Conservation (phyloP, 2,888 invertebrate genomes). For the Teinopalpus imperialis region DNA sequence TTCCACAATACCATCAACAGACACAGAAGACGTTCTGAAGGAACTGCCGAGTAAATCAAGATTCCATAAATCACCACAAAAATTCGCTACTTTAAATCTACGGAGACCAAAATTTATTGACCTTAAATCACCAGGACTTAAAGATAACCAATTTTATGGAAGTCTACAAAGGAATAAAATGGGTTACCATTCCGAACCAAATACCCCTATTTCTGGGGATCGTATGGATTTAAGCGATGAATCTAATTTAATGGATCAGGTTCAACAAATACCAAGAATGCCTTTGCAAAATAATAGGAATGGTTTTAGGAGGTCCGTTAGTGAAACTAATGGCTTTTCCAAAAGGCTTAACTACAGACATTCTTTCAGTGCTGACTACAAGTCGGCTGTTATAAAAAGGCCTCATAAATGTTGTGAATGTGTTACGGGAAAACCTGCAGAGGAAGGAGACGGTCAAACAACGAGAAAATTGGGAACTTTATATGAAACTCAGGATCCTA, state of each 20-base stretch:
- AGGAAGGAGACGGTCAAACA: constrained; percentile 52
- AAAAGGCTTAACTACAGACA: constrained; percentile 75
- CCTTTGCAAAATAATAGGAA: constrained; percentile 70
- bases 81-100: constrained; percentile 73
- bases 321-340: constrained; percentile 73
- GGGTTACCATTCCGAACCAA: constrained; percentile 77
- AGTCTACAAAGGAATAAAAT: constrained; percentile 69
- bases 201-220: constrained; percentile 67
- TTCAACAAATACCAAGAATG: constrained; percentile 72
- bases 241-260: constrained; percentile 62
- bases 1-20: constrained; percentile 75
- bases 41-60: constrained; percentile 74
- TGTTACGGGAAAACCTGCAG: constrained; percentile 70
- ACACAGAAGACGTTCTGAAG: constrained; percentile 74
- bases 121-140: constrained; percentile 51
- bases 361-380: constrained; percentile 73
- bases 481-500: constrained; percentile 83
- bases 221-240: constrained; percentile 54
- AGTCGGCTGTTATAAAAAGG: constrained; percentile 52
- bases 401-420: constrained; percentile 79
- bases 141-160: constrained; percentile 64
- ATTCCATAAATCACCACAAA: constrained; percentile 75
- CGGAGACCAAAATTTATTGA: constrained; percentile 75
- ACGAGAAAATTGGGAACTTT: constrained; percentile 73
- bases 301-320: constrained; percentile 69